Percentiles rank a stretch among this genome's conserved stretches.
Conservation (phyloP, 2,797 vertebrate genomes). For the Gambelia wislizenii region DNA sequence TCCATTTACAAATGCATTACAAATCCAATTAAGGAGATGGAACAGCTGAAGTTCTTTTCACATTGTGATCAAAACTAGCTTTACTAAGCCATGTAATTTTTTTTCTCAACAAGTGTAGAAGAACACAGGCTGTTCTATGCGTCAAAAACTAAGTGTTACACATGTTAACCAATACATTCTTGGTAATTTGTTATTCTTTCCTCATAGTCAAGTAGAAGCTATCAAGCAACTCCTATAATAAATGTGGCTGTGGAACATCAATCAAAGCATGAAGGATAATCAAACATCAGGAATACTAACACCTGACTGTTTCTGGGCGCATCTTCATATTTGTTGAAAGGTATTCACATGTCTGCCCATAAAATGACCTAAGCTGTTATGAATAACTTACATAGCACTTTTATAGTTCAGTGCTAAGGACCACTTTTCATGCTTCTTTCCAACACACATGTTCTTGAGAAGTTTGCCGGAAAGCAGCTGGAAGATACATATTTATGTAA, state of each 20-base stretch:
- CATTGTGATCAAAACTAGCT: slow-evolving; percentile 72
- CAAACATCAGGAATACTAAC: slow-evolving; percentile 44
- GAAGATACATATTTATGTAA: not conserved
- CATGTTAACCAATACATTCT: slow-evolving; percentile 55
- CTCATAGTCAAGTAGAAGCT: slow-evolving; percentile 36
- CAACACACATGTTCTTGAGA: not conserved
- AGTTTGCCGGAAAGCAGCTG: slow-evolving; percentile 31
- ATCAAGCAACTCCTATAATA: slow-evolving; percentile 47
- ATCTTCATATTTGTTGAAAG: not conserved
- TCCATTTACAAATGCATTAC: slow-evolving; percentile 73
- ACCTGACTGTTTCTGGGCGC: not conserved
- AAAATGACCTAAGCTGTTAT: slow-evolving; percentile 28
- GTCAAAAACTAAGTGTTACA: slow-evolving; percentile 51
- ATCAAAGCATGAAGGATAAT: slow-evolving; percentile 43
- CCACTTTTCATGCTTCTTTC: slow-evolving; percentile 2
- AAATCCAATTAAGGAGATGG: slow-evolving; percentile 78
- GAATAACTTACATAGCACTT: slow-evolving; percentile 12
- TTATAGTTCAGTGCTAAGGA: not conserved
- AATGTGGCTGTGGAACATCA: slow-evolving; percentile 54
- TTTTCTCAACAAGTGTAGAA: slow-evolving; percentile 63
- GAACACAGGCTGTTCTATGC: slow-evolving; percentile 42
- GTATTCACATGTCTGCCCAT: slow-evolving; percentile 11
- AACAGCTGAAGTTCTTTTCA: slow-evolving; percentile 71
- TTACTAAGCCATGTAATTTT: slow-evolving; percentile 78
- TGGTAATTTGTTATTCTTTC: slow-evolving; percentile 47